These are phyloP conservation scores for Falcunculus frontatus DNA, from an alignment of 2,113 vertebrate genomes.

Conservation along the genomic window DNA sequence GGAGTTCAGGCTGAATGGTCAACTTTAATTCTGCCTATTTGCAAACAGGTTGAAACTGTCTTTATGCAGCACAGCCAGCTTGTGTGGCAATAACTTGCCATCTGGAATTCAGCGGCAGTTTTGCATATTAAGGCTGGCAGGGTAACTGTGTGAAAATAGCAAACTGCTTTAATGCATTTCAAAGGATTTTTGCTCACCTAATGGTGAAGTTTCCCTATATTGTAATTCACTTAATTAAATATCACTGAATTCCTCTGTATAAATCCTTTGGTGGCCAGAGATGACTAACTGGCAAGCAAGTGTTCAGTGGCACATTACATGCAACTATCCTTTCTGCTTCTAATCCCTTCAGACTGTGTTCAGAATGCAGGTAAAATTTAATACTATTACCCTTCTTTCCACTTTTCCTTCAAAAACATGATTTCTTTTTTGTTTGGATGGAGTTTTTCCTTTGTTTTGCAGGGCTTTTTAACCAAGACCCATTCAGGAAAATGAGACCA, in stretches of 20 bases:
- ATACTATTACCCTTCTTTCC: not conserved
- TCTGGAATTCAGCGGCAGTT: slow-evolving; percentile 48
- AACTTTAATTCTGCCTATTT: slow-evolving; percentile 40
- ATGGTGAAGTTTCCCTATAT: not conserved
- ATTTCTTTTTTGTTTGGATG: not conserved
- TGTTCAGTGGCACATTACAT: not conserved
- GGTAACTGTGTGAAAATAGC: slow-evolving; percentile 41
- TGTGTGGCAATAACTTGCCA: slow-evolving; percentile 5
- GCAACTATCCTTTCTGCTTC: not conserved
- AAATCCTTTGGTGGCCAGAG: not conserved
- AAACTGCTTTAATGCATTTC: slow-evolving; percentile 35
- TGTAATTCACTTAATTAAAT: slow-evolving; percentile 16
- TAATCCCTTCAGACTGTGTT: not conserved
- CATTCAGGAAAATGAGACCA: not conserved
- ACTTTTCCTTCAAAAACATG: not conserved
- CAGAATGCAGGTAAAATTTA: not conserved
- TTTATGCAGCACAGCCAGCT: slow-evolving; percentile 3
- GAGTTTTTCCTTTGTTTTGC: not conserved
- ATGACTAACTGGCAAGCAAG: not conserved
- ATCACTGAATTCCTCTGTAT: not conserved
- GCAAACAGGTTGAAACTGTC: slow-evolving; percentile 14
- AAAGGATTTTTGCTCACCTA: slow-evolving; percentile 29
- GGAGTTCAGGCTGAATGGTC: slow-evolving; percentile 45
- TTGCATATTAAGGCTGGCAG: slow-evolving; percentile 55
- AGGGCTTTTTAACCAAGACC: not conserved